Conservation (phyloP, 2,113 vertebrate genomes). For the Chascanopsetta lugubris region DNA sequence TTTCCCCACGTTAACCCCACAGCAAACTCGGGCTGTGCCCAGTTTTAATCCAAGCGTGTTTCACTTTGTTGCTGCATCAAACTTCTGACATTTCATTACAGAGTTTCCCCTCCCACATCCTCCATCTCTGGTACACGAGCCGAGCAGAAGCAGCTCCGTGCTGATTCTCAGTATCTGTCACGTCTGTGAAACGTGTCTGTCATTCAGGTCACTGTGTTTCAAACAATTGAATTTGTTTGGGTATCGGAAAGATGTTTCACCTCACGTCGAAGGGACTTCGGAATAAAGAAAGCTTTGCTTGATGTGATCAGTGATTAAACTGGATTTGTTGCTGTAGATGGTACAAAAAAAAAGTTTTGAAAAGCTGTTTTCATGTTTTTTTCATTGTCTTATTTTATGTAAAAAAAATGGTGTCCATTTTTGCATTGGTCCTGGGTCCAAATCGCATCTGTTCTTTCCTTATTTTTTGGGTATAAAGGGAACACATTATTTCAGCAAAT, state of each 20-base stretch:
- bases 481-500: background rate
- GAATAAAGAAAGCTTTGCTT: background rate
- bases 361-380: too few relatives aligned
- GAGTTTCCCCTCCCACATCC: constrained; percentile 73
- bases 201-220: too few relatives aligned
- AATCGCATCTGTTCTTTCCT: too few relatives aligned
- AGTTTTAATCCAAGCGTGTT: background rate
- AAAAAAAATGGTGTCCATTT: too few relatives aligned
- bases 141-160: constrained; percentile 6
- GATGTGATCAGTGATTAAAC: background rate
- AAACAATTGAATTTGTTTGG: too few relatives aligned
- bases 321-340: background rate
- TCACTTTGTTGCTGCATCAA: constrained; percentile 25
- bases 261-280: too few relatives aligned
- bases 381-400: too few relatives aligned
- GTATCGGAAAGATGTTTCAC: too few relatives aligned
- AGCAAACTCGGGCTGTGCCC: background rate
- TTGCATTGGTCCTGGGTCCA: too few relatives aligned
- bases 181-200: too few relatives aligned
- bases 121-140: constrained; percentile 18
- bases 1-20: background rate
- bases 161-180: constrained; percentile 1
- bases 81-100: constrained; percentile 55
- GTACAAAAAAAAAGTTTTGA: too few relatives aligned
- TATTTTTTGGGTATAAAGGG: too few relatives aligned